Base-by-base conservation (phyloP, 1,140 invertebrate genomes). In the Diploscapter pachys region DNA sequence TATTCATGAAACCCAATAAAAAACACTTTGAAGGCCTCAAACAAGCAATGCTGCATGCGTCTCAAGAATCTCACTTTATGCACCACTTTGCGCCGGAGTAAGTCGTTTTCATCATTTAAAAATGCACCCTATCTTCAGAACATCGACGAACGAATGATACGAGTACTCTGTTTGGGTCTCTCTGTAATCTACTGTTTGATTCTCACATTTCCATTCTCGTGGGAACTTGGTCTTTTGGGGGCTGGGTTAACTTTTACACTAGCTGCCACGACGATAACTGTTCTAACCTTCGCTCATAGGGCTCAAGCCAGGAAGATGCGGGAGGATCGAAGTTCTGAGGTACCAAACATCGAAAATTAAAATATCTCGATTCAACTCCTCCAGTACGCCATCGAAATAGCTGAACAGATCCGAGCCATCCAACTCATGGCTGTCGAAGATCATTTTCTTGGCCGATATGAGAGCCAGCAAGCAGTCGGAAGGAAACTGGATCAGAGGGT, bases 351-450 rank as follows among this genome's bases (percentile, higher is more conserved):
- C 66, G 6, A 55, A 8, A 51, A 52, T 52, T 54, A 65, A 31
- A 65, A 5, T 51, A 6, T 5, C 13, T 59, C 13, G 9, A 59
- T 13, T 59, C 11, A 53, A 68, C 8, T 68, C 66, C 57, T 68
- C n/a, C 51, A 68, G 66, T 68, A 68, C 51, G 9, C 11, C 6
- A 68, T 68, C 66, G 66, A 68, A 68, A 68, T 68, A 5, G 66
- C 57, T 6, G 66, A 68, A 55, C 66, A 68, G 52, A 55, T 55
- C 8, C 6, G 66, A 48, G 56, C 66, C 9, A 68, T 68, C 66
- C 66, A 68, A 53, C 66, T 68, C 8, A 11, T 68, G 9, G 48
- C 66, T 55, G 66, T 68, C 8, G 66, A 68, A 68, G 66, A 48
- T 48, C 66, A 68, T 54, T 68, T 68, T 53, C 66, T 68, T 48